phyloP scores from a whole-genome alignment of 2,888 invertebrate species.

The Disparrhopalites patrizii region DNA sequence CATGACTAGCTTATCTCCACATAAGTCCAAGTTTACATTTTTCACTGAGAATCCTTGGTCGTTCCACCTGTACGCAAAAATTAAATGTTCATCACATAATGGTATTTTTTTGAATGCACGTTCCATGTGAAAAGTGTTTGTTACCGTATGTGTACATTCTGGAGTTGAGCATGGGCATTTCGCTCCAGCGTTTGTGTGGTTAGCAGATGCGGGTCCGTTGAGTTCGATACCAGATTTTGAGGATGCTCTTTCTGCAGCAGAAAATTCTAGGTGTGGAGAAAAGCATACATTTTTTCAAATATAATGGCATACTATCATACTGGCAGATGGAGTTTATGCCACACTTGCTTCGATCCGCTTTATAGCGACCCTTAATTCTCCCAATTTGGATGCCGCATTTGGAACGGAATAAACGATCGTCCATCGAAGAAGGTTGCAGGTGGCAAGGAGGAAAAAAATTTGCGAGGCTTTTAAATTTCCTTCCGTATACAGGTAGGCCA shows the following conservation, averaged over 20 bases:
- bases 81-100: background rate
- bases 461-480: constrained; percentile 66
- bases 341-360: constrained; percentile 61
- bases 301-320: background rate
- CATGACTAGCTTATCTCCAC: constrained; percentile 37
- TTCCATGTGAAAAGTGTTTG: no score
- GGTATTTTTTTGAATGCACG: no score
- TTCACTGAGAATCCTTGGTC: constrained; percentile 13
- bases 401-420: constrained; percentile 88
- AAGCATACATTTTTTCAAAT: no score
- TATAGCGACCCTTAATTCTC: constrained; percentile 73
- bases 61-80: constrained; percentile 29
- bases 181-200: background rate
- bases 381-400: constrained; percentile 72
- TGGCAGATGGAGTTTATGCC: background rate
- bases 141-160: background rate
- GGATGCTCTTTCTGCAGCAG: no score
- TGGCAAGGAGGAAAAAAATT: constrained; percentile 82
- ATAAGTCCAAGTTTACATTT: constrained; percentile 8
- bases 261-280: no score
- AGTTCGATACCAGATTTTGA: no score
- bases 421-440: constrained; percentile 78
- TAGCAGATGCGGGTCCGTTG: no score
- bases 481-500: constrained; percentile 57
- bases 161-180: background rate